Evolutionary conservation across 2,113 vertebrate genomes (phyloP).

Genomic region (Corynorhinus townsendii): DNA sequence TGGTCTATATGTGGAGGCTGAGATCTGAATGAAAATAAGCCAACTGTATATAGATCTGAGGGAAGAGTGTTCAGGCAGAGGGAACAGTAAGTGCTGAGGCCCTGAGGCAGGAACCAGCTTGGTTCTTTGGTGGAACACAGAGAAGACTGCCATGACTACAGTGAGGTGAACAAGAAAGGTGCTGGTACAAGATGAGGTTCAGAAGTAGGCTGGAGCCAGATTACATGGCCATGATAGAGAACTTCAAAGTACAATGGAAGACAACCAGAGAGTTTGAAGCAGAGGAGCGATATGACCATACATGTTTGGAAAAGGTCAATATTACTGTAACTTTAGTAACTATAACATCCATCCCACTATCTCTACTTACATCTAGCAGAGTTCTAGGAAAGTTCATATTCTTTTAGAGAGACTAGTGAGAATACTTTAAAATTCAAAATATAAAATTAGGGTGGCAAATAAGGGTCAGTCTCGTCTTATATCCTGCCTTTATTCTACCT

Average conservation of each 20-base stretch:
- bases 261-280: neutral
- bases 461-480: neutral
- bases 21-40: neutral
- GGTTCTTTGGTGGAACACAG: neutral
- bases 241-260: neutral
- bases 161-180: neutral
- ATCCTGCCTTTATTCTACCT: neutral
- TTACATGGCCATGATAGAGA: neutral
- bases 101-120: neutral
- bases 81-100: neutral
- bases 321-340: neutral
- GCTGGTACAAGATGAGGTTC: neutral
- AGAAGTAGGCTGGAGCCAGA: neutral
- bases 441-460: neutral
- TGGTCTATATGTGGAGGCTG: neutral
- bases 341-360: no score
- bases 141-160: neutral
- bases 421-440: neutral
- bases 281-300: neutral
- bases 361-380: neutral
- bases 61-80: neutral
- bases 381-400: neutral
- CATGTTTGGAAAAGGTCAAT: neutral
- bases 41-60: neutral
- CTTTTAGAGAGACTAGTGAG: neutral